A percentile compares a stretch with the other conserved stretches of the same genome.
phyloP scores from a whole-genome alignment of 2,113 vertebrate species.

The Solea solea region DNA sequence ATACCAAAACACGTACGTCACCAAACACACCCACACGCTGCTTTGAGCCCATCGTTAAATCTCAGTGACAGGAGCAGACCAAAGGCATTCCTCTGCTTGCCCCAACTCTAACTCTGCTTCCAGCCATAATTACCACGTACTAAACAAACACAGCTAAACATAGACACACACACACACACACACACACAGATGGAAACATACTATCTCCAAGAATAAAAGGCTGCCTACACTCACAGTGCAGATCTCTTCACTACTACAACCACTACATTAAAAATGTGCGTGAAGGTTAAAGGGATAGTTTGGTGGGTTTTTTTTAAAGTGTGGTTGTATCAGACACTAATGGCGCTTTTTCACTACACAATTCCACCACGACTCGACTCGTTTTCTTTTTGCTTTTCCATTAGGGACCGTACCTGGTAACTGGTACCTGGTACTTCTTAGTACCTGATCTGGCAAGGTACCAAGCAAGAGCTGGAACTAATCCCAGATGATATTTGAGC shows the following conservation, averaged over 20 bases:
- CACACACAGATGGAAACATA: conserved; percentile 30
- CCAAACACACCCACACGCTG: neutral
- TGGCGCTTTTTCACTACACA: too few relatives aligned
- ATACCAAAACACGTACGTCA: neutral
- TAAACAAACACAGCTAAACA: conserved; percentile 65
- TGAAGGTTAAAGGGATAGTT: too few relatives aligned
- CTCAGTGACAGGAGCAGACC: conserved; percentile 41
- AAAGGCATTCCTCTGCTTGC: conserved; percentile 52
- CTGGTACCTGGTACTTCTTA: too few relatives aligned
- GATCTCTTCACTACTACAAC: neutral
- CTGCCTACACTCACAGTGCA: neutral
- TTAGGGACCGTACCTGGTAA: too few relatives aligned
- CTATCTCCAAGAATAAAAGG: conserved; percentile 28
- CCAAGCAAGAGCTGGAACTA: too few relatives aligned
- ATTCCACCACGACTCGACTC: too few relatives aligned
- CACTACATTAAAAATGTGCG: too few relatives aligned
- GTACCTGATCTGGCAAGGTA: too few relatives aligned
- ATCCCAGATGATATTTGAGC: too few relatives aligned
- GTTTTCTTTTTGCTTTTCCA: too few relatives aligned
- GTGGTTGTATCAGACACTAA: too few relatives aligned
- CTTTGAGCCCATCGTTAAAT: neutral
- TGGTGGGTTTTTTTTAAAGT: too few relatives aligned
- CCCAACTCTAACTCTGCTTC: conserved; percentile 47
- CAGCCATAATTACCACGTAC: conserved; percentile 63
- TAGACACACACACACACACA: conserved; percentile 41